Evolutionary conservation across 2,113 vertebrate genomes (phyloP).

Genomic region (Lophochroa leadbeateri): DNA sequence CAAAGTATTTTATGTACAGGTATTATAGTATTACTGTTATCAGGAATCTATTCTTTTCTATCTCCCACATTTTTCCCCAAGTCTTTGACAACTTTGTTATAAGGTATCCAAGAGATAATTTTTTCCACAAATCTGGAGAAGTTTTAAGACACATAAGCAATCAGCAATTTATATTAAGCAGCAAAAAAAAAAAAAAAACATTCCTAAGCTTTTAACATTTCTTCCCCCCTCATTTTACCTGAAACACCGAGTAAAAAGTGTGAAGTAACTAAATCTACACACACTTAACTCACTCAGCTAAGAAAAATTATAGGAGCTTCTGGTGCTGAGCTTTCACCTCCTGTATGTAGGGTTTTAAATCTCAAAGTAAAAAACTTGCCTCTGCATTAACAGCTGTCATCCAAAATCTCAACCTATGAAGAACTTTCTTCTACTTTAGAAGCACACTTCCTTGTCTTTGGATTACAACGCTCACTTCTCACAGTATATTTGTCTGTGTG

Average conservation of each 20-base stretch:
- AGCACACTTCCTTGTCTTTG: background rate
- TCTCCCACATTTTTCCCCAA: background rate
- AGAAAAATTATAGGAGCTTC: background rate
- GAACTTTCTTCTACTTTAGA: background rate
- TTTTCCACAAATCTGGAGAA: background rate
- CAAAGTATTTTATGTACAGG: background rate
- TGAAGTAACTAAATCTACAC: constrained; percentile 28
- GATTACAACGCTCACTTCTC: background rate
- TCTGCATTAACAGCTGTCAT: background rate
- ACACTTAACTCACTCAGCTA: constrained; percentile 25
- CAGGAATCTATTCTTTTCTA: background rate
- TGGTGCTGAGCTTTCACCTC: background rate
- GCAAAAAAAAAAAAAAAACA: constrained; percentile 57
- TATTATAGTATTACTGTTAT: background rate
- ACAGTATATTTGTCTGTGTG: background rate
- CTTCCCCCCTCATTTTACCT: background rate
- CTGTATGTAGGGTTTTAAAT: background rate
- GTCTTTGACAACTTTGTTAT: background rate
- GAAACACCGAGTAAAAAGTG: constrained; percentile 30
- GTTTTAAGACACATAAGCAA: constrained; percentile 40
- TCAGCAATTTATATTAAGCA: constrained; percentile 47
- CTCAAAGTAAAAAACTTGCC: background rate
- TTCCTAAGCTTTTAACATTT: constrained; percentile 7
- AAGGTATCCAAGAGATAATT: background rate
- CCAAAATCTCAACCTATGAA: background rate